A percentile compares a stretch with the other conserved stretches of the same genome.
phyloP scores from a whole-genome alignment of 1,140 invertebrate species.

The Thalassaphorura encarpata region DNA sequence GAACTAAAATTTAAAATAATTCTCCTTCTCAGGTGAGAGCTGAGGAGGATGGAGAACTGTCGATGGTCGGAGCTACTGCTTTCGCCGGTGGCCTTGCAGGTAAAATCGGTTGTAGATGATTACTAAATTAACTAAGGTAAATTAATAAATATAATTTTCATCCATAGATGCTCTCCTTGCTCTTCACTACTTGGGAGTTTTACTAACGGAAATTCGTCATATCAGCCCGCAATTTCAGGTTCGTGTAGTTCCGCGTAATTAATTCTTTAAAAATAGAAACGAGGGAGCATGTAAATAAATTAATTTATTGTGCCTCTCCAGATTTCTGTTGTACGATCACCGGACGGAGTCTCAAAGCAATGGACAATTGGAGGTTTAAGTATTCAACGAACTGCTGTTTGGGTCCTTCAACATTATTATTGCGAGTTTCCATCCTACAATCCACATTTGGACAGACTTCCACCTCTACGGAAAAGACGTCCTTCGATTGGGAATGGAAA shows the following conservation, averaged over 20 bases:
- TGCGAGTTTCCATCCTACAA: slow-evolving; percentile 94
- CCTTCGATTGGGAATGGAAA: slow-evolving; percentile 26
- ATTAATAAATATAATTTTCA: background rate
- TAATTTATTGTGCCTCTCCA: slow-evolving; percentile 1
- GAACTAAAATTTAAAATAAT: slow-evolving; percentile 24
- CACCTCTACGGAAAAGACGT: slow-evolving; percentile 48
- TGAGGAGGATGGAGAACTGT: slow-evolving; percentile 30
- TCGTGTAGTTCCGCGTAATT: background rate
- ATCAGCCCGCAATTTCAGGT: slow-evolving; percentile 80
- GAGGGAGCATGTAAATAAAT: too few relatives aligned
- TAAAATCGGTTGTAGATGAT: background rate
- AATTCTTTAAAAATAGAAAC: background rate
- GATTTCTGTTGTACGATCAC: slow-evolving; percentile 66
- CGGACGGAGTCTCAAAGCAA: slow-evolving; percentile 62
- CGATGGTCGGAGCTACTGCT: slow-evolving; percentile 30
- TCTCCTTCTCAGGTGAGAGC: slow-evolving; percentile 22
- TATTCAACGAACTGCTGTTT: slow-evolving; percentile 88
- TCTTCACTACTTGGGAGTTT: slow-evolving; percentile 87
- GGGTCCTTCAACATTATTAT: slow-evolving; percentile 90
- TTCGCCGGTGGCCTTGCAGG: slow-evolving; percentile 20
- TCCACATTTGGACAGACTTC: slow-evolving; percentile 83
- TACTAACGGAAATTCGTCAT: slow-evolving; percentile 85
- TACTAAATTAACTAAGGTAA: background rate
- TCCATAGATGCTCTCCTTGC: slow-evolving; percentile 85
- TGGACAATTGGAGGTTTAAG: slow-evolving; percentile 85